Conservation (phyloP, 2,888 invertebrate genomes). For the Aphrophora alni region DNA sequence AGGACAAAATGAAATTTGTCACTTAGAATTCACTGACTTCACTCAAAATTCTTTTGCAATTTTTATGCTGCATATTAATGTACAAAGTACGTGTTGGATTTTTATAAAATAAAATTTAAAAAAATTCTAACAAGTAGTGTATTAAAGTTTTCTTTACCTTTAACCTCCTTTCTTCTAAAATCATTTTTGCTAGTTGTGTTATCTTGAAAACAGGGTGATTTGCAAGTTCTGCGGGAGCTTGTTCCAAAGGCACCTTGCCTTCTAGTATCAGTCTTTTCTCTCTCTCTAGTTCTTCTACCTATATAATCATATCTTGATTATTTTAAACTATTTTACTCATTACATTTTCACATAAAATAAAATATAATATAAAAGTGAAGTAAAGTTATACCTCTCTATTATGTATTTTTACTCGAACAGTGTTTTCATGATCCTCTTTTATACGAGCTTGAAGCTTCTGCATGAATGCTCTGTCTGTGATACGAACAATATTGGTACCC, state of each 20-base stretch:
- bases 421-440: conserved; percentile 68
- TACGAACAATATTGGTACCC: conserved; percentile 70
- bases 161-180: conserved; percentile 50
- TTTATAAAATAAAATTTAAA: no score
- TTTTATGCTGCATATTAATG: no score
- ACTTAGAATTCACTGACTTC: no score
- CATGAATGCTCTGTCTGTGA: conserved; percentile 74
- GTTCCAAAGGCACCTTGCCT: conserved; percentile 69
- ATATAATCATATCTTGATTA: conserved; percentile 43
- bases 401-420: conserved; percentile 68
- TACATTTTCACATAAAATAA: no score
- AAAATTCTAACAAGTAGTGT: no score
- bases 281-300: conserved; percentile 71
- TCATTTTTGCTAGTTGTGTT: conserved; percentile 52
- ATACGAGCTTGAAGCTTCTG: conserved; percentile 68
- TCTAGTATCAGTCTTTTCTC: conserved; percentile 71
- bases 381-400: conserved; percentile 65
- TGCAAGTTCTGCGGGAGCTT: conserved; percentile 70
- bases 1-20: no score
- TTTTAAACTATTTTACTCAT: no score
- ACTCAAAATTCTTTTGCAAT: no score
- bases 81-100: no score
- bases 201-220: conserved; percentile 69
- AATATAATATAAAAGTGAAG: no score
- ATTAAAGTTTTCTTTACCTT: conserved; percentile 44